phyloP scores from a whole-genome alignment of 2,797 vertebrate species.

The Bovichtus diacanthus region DNA sequence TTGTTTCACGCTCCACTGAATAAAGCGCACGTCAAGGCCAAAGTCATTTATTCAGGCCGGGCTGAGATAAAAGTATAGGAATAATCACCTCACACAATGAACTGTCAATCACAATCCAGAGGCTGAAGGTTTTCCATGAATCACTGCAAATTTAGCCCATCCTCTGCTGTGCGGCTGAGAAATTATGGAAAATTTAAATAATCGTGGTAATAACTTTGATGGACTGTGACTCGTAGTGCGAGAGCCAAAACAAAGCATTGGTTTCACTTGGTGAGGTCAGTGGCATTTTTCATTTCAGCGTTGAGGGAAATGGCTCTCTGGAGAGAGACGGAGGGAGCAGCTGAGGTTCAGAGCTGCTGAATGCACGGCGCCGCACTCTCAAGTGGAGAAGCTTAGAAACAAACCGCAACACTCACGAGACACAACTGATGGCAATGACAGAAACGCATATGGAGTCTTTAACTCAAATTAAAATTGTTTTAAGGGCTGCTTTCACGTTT shows the following conservation, averaged over 20 bases:
- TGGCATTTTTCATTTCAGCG: slow-evolving; percentile 22
- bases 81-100: slow-evolving; percentile 36
- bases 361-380: not conserved
- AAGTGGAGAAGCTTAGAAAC: slow-evolving; percentile 8
- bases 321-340: slow-evolving; percentile 21
- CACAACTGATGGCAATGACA: not conserved
- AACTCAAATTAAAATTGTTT: too few relatives aligned
- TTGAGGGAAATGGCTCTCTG: not conserved
- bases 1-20: slow-evolving; percentile 32
- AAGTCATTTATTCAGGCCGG: slow-evolving; percentile 49
- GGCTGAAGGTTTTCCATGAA: slow-evolving; percentile 23
- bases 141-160: slow-evolving; percentile 16
- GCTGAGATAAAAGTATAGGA: slow-evolving; percentile 55
- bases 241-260: slow-evolving; percentile 58
- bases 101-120: slow-evolving; percentile 42
- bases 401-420: slow-evolving; percentile 15
- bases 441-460: not conserved
- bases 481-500: not conserved
- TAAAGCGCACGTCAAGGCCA: slow-evolving; percentile 39
- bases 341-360: slow-evolving; percentile 25
- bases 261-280: slow-evolving; percentile 45
- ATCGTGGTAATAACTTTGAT: slow-evolving; percentile 52
- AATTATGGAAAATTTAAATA: slow-evolving; percentile 51
- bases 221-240: slow-evolving; percentile 19
- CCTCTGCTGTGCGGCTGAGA: slow-evolving; percentile 6